A percentile compares a stretch with the other conserved stretches of the same genome.
These are phyloP conservation scores for Takifugu flavidus DNA, from an alignment of 2,113 vertebrate genomes.

Conservation along the genomic window DNA sequence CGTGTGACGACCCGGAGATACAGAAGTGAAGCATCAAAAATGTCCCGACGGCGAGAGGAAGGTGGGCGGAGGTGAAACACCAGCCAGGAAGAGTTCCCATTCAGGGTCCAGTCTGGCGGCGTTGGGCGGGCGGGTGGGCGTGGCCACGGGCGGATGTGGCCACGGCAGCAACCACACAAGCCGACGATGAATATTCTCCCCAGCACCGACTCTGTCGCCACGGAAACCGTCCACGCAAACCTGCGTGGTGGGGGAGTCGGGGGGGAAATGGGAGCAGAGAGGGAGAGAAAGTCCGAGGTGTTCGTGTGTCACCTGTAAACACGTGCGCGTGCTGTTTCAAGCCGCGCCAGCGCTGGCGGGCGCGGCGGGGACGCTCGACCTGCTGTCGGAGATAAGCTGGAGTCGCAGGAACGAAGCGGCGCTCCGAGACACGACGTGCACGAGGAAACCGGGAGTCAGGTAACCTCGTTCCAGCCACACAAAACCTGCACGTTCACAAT, in stretches of 20 bases:
- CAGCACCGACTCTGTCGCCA: conserved; percentile 6
- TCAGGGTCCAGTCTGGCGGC: neutral
- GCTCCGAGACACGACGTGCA: no score
- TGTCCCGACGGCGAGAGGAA: no score
- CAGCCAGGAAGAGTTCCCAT: neutral
- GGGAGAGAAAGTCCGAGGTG: neutral
- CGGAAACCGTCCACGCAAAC: conserved; percentile 27
- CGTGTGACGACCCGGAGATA: no score
- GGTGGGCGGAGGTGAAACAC: neutral
- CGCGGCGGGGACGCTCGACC: conserved; percentile 15
- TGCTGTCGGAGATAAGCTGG: conserved; percentile 60
- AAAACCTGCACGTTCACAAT: no score
- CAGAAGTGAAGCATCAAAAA: no score
- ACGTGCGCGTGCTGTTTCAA: conserved; percentile 25
- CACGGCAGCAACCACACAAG: conserved; percentile 4
- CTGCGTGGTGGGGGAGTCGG: conserved; percentile 3
- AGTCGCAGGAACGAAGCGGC: conserved; percentile 23
- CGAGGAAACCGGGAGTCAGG: no score
- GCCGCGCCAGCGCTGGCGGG: conserved; percentile 8
- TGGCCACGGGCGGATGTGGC: conserved; percentile 5
- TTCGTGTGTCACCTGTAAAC: conserved; percentile 4
- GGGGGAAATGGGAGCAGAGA: no score
- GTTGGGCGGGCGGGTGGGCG: neutral
- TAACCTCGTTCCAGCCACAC: no score
- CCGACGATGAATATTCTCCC: neutral